A percentile compares a stretch with the other conserved stretches of the same genome.
Evolutionary conservation across 1,140 invertebrate species (phyloP).

Genomic region (Trichogramma pretiosum): DNA sequence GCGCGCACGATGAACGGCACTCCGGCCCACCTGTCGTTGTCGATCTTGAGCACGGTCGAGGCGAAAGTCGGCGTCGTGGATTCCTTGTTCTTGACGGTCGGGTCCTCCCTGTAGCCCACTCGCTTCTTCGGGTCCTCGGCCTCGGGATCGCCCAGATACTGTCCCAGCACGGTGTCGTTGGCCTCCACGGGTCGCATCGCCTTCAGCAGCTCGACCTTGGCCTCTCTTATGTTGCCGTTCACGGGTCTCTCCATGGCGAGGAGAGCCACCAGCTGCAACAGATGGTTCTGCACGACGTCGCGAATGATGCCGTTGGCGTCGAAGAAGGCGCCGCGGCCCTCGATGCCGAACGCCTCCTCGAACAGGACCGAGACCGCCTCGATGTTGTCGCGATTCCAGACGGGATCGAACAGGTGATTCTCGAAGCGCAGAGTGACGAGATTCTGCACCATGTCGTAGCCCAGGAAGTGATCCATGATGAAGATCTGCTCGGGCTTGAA

Average conservation of each 20-base stretch:
- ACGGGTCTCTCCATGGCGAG: conserved; percentile 98
- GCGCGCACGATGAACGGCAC: conserved; percentile 96
- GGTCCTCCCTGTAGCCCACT: conserved; percentile 88
- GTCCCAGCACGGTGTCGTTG: conserved; percentile 85
- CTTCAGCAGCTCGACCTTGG: conserved; percentile 85
- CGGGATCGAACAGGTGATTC: conserved; percentile 78
- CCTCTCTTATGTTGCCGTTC: conserved; percentile 60
- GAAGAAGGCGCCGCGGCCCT: conserved; percentile 97
- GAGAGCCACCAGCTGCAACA: conserved; percentile 91
- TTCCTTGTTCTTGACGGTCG: conserved; percentile 78
- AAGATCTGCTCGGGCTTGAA: conserved; percentile 96
- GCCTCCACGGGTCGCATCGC: conserved; percentile 69
- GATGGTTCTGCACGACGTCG: conserved; percentile 99
- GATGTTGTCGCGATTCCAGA: conserved; percentile 92
- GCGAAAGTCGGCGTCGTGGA: conserved; percentile 95
- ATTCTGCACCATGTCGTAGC: conserved; percentile 99
- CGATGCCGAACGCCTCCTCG: conserved; percentile 97
- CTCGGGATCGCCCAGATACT: conserved; percentile 85
- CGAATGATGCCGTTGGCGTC: conserved; percentile 97
- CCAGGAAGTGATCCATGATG: conserved; percentile 97
- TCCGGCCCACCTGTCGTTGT: conserved; percentile 97
- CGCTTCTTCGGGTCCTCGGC: conserved; percentile 67
- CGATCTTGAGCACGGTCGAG: conserved; percentile 78
- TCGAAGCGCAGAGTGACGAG: conserved; percentile 89
- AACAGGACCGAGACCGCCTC: conserved; percentile 92